Conservation (phyloP, 2,888 invertebrate species). For the Tricholauxania praeusta region DNA sequence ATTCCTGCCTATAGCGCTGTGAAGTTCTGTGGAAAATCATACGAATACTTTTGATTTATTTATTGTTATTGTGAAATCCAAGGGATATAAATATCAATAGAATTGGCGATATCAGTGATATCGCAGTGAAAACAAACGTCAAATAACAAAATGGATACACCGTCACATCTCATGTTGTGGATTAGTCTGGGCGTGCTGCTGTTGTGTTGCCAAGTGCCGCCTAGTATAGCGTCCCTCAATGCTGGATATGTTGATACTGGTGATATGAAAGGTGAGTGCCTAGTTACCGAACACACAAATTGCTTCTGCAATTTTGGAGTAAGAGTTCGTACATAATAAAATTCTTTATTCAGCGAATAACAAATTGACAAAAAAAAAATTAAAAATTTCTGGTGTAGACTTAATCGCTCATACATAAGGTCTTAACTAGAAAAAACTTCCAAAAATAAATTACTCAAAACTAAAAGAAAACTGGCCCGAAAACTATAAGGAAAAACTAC, state of each 20-base stretch:
- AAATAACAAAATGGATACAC: constrained; percentile 46
- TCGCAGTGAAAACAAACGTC: constrained; percentile 10
- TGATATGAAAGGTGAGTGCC: constrained; percentile 66
- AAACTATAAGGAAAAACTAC: background rate
- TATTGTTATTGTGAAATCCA: constrained; percentile 24
- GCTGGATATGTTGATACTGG: constrained; percentile 66
- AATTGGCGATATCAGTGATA: constrained; percentile 39
- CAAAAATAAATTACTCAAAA: background rate
- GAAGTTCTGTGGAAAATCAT: constrained; percentile 33
- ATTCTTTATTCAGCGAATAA: background rate
- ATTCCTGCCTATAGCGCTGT: constrained; percentile 6
- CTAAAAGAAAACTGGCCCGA: background rate
- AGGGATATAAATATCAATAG: constrained; percentile 35
- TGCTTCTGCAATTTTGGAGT: background rate
- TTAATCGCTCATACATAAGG: background rate
- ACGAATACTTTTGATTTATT: background rate
- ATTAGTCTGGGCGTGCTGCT: constrained; percentile 51
- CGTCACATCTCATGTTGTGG: constrained; percentile 43
- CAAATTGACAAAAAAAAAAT: background rate
- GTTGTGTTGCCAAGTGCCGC: constrained; percentile 46
- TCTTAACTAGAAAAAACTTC: too few species aligned
- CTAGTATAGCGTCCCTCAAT: constrained; percentile 52
- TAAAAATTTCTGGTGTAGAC: background rate
- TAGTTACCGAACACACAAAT: too few species aligned
- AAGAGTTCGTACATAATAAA: background rate